Evolutionary conservation across 2,888 invertebrate genomes (phyloP), one percentile per base, ranked within the genome.

Genomic region (Sipha maydis): DNA sequence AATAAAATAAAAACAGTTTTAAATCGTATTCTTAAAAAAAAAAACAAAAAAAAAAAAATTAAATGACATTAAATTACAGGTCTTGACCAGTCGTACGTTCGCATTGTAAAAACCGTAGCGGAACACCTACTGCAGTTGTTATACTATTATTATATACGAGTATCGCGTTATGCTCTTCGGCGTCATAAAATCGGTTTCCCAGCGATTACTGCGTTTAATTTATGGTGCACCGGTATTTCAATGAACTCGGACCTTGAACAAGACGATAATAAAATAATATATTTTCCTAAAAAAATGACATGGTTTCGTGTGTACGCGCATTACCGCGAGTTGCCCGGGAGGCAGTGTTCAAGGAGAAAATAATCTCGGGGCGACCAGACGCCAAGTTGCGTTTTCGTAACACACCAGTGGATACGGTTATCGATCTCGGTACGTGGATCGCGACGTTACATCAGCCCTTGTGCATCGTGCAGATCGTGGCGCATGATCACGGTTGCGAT

Each of bases 1-100:
- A 56, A 56, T 14, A 56, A 56, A 56, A 56, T 21, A 21, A 28
- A 82, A 69, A 25, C 17, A 34, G 28, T 21, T 38, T 28, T 11
- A 7, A 38, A 71, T 48, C 48, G 34, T 83, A 56, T 73, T 56
- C 41, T 48, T 69, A 25, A 69, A 69, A 69, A 67, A 67, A n/a
- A 67, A 67, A 67, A 61, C 19, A 61, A 56, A 71, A 25, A 73
- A 56, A 19, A 71, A 69, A 86, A 71, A 71, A 71, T 86, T 86
- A 86, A 86, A 86, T 79, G 85, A 79, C 85, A 79, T 79, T 79
- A 86, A 86, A 86, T 86, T 86, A 86, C 28, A 79, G 85, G 85
- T 86, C 78, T 86, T 14, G 48, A n/a, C n/a, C 14, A 41, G 71
- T n/a, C 34, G 34, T 56, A 34, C 54, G 75, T 84, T 84, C 83